These are phyloP conservation scores for Xenopus borealis DNA, from an alignment of 2,113 vertebrate species.

Conservation along the genomic window DNA sequence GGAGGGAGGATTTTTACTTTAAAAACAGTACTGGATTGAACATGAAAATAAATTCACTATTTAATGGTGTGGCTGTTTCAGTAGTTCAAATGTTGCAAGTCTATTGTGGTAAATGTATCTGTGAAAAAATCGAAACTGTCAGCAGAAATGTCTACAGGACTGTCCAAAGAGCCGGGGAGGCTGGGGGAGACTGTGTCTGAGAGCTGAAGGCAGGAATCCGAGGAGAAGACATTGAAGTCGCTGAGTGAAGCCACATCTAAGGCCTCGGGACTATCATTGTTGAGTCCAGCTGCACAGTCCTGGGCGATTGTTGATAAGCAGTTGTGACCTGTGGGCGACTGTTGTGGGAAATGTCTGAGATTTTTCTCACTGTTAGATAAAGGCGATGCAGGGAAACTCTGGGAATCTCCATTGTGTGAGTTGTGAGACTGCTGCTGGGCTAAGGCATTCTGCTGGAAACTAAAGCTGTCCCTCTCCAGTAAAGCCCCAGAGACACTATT, in stretches of 20 bases:
- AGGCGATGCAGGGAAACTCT: constrained; percentile 76
- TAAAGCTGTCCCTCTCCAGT: constrained; percentile 80
- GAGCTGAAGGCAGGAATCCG: constrained; percentile 91
- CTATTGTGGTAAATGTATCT: constrained; percentile 92
- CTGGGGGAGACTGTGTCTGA: constrained; percentile 89
- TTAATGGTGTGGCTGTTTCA: constrained; percentile 66
- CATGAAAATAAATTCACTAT: constrained; percentile 57
- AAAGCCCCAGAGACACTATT: constrained; percentile 75
- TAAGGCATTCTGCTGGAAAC: constrained; percentile 84
- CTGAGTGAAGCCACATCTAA: constrained; percentile 81
- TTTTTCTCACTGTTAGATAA: constrained; percentile 94
- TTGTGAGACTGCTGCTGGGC: constrained; percentile 71
- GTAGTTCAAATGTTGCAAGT: constrained; percentile 90
- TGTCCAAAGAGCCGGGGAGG: constrained; percentile 84
- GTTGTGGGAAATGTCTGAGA: constrained; percentile 90
- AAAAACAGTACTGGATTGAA: constrained; percentile 51
- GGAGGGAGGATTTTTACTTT: constrained; percentile 1
- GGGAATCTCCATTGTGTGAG: constrained; percentile 83
- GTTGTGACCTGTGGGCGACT: constrained; percentile 87
- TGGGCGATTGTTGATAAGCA: constrained; percentile 88
- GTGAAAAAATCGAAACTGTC: constrained; percentile 95
- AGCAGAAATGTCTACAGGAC: constrained; percentile 81
- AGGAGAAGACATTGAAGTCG: constrained; percentile 86
- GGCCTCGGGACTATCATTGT: constrained; percentile 88
- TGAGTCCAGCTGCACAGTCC: constrained; percentile 91